Conservation (phyloP, 1,140 invertebrate species). For the Drosophila varians region DNA sequence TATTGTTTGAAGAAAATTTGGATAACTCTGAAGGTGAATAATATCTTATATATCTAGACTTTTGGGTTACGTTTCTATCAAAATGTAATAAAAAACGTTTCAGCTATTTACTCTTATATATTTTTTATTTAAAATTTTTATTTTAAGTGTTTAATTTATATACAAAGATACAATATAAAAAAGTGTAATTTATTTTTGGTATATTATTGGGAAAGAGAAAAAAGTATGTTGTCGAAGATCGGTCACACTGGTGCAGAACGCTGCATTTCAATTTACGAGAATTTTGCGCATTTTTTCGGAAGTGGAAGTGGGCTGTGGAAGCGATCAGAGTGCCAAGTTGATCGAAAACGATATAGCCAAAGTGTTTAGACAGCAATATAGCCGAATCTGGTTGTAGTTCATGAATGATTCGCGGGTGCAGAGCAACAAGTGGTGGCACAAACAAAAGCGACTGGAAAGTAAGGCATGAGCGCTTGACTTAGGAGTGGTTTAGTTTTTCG, state of each 20-base stretch:
- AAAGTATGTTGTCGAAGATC: too few species aligned
- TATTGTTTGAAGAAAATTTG: too few species aligned
- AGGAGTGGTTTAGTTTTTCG: neutral
- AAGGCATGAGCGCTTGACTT: neutral
- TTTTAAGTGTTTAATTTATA: too few species aligned
- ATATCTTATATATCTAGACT: too few species aligned
- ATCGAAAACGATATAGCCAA: constrained; percentile 1
- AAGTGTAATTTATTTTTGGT: too few species aligned
- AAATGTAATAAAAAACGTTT: too few species aligned
- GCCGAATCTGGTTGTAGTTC: constrained; percentile 6
- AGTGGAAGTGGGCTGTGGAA: neutral
- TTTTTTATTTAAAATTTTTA: too few species aligned
- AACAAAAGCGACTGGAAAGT: constrained; percentile 21
- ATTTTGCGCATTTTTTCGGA: constrained; percentile 31
- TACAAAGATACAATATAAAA: too few species aligned
- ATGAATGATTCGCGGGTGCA: constrained; percentile 18
- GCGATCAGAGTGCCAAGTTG: constrained; percentile 24
- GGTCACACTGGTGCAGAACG: constrained; percentile 36
- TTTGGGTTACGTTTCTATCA: too few species aligned
- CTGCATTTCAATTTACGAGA: constrained; percentile 14
- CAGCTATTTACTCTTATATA: too few species aligned
- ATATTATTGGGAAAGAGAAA: too few species aligned
- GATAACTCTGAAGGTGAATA: too few species aligned
- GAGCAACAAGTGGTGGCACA: constrained; percentile 43
- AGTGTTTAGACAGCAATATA: constrained; percentile 5